Base-by-base conservation (phyloP, 2,113 vertebrate genomes). In the Podocnemis expansa region DNA sequence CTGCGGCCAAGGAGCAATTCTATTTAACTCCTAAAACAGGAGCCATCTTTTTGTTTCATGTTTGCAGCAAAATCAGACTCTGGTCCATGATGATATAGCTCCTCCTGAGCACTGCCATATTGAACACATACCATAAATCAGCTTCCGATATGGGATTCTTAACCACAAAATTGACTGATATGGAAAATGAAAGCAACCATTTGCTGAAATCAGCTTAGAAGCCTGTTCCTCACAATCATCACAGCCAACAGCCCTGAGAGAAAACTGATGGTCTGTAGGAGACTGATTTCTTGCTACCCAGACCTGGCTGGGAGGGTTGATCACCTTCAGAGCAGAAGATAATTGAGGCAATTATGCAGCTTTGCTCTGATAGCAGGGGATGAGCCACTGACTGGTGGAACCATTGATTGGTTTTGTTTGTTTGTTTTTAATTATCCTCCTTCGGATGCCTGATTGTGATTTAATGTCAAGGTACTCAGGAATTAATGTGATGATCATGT, bases 161-260 rank as follows among this genome's bases (percentile, higher is more conserved):
- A 34, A 56, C 22, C 0, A 2, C 29, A 87, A 60, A 70, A 67
- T 10, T 5, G 51, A 89, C 1, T 5, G 11, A 6, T 80, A 17
- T 60, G 78, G 41, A 93, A 92, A 96, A 92, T 21, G 38, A 91
- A 87, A 55, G 51, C 13, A 88, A 51, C 29, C 84, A 89, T 16
- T 76, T 81, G 22, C 43, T 79, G 55, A 94, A 84, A 8, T 86
- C 89, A 89, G n/a, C 58, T 89, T 70, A 83, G n/a, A 88, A 91
- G 52, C 51, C 25, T 54, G 24, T 34, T 92, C 78, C 38, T 41
- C n/a, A 67, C 29, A 89, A 85, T 91, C 93, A 41, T 25, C 41
- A 55, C 29, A 76, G 78, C 38, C 21, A 80, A 41, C 0, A 2
- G 12, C 19, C 19, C 88, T 49, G 21, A 88, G 0, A 76, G 43